phyloP scores from a whole-genome alignment of 1,140 invertebrate genomes.

The Pseudachorutes palmiensis region DNA sequence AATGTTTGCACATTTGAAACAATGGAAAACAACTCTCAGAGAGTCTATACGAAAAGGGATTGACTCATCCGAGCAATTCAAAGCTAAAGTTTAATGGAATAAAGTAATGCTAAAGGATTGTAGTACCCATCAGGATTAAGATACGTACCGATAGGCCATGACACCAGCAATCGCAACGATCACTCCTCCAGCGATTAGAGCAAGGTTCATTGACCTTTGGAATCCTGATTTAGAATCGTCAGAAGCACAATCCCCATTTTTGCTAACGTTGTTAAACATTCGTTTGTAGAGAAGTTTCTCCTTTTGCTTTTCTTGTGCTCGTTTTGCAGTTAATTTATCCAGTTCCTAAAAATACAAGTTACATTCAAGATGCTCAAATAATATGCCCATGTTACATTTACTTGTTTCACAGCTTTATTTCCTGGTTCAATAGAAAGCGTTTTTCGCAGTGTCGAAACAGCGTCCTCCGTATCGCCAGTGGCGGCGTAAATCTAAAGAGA shows the following conservation, averaged over 20 bases:
- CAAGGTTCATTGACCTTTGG: conserved; percentile 26
- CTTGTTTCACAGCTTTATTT: conserved; percentile 47
- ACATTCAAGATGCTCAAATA: conserved; percentile 19
- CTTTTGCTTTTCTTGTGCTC: conserved; percentile 48
- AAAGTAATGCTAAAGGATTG: too few relatives aligned
- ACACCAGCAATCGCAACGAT: conserved; percentile 36
- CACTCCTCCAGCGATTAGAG: conserved; percentile 35
- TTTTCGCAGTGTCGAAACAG: conserved; percentile 51
- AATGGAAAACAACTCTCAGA: too few relatives aligned
- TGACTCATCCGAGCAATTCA: too few relatives aligned
- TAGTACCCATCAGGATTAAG: too few relatives aligned
- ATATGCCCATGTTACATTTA: conserved; percentile 22
- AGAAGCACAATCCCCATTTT: conserved; percentile 20
- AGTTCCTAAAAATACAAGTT: conserved; percentile 47
- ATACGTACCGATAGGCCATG: conserved; percentile 33
- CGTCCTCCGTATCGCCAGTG: conserved; percentile 53
- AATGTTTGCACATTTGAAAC: too few relatives aligned
- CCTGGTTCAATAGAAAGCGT: conserved; percentile 54
- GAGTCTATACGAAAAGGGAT: too few relatives aligned
- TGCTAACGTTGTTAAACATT: conserved; percentile 49
- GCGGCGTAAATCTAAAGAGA: conserved; percentile 51
- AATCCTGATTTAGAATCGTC: conserved; percentile 9
- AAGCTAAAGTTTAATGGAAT: too few relatives aligned
- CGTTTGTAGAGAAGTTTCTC: conserved; percentile 58
- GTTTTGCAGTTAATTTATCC: conserved; percentile 50